Evolutionary conservation across 2,888 invertebrate genomes (phyloP).

Genomic region (Dysmachus trigonus): DNA sequence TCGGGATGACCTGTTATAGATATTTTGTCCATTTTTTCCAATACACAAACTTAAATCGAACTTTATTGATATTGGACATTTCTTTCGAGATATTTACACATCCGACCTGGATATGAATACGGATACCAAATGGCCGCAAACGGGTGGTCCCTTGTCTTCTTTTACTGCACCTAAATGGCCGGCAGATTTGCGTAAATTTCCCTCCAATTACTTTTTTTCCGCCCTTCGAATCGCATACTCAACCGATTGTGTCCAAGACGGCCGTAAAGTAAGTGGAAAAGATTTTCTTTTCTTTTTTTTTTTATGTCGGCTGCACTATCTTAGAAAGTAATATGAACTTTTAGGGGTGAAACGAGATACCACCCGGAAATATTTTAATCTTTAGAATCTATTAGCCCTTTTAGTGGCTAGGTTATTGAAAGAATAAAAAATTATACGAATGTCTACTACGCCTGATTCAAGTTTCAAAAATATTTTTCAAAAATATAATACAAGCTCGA

Average conservation of each 20-base stretch:
- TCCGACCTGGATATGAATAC: constrained; percentile 38
- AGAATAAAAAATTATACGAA: too few species aligned
- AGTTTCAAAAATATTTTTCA: too few species aligned
- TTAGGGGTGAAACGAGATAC: too few species aligned
- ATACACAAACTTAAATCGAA: constrained; percentile 45
- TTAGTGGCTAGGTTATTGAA: too few species aligned
- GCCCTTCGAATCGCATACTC: not conserved
- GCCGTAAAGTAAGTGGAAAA: not conserved
- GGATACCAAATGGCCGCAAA: constrained; percentile 26
- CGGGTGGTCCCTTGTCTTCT: not conserved
- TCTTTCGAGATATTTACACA: constrained; percentile 42
- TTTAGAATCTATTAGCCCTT: not conserved
- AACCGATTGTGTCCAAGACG: not conserved
- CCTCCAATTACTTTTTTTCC: not conserved
- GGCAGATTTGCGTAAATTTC: constrained; percentile 14
- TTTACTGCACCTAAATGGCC: constrained; percentile 13
- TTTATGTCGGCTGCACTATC: not conserved
- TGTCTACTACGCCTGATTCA: too few species aligned
- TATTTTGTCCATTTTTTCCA: constrained; percentile 47
- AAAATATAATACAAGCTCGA: too few species aligned
- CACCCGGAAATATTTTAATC: too few species aligned
- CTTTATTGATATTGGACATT: constrained; percentile 47
- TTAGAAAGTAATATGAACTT: not conserved
- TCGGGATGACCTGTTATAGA: constrained; percentile 49
- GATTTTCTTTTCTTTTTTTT: too few species aligned